These are phyloP conservation scores for Hydractinia echinata DNA, from an alignment of 30 jellyfish, hydroid and myxozoan species.

Conservation along the genomic window DNA sequence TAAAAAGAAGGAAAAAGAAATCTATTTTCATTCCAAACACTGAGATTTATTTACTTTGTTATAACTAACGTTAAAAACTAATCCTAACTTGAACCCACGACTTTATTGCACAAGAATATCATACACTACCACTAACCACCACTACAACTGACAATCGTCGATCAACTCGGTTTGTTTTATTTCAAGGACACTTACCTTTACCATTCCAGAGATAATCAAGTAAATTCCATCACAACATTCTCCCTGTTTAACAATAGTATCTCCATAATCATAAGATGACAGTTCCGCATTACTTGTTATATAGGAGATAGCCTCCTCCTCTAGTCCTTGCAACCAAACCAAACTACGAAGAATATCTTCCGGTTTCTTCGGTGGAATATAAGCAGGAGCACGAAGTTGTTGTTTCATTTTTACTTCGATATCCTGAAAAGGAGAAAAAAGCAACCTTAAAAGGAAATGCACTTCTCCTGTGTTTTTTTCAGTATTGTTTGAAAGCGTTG, in stretches of 20 bases:
- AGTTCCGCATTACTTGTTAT: slow-evolving; percentile 71
- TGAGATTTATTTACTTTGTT: no score
- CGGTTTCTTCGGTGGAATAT: slow-evolving; percentile 85
- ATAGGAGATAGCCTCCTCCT: slow-evolving; percentile 70
- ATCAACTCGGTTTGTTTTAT: no score
- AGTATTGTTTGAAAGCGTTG: neutral
- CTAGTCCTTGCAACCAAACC: slow-evolving; percentile 76
- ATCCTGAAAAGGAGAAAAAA: slow-evolving; percentile 24
- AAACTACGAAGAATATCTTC: slow-evolving; percentile 63
- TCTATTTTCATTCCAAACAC: no score
- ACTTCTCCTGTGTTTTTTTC: no score
- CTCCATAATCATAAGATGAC: slow-evolving; percentile 85
- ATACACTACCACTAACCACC: no score
- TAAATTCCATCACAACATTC: slow-evolving; percentile 86
- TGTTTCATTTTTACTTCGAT: slow-evolving; percentile 85
- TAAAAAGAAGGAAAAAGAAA: no score
- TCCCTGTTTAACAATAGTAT: slow-evolving; percentile 72
- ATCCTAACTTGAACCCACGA: no score
- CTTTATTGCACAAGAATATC: no score
- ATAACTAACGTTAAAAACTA: no score
- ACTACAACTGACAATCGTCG: no score
- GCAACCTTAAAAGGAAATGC: neutral
- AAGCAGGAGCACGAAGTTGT: slow-evolving; percentile 88
- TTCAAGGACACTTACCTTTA: slow-evolving; percentile 47
- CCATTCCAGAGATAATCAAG: slow-evolving; percentile 91